A percentile compares a stretch with the other conserved stretches of the same genome.
phyloP scores from a whole-genome alignment of 2,113 vertebrate genomes.

The Toxotes chatareus region DNA sequence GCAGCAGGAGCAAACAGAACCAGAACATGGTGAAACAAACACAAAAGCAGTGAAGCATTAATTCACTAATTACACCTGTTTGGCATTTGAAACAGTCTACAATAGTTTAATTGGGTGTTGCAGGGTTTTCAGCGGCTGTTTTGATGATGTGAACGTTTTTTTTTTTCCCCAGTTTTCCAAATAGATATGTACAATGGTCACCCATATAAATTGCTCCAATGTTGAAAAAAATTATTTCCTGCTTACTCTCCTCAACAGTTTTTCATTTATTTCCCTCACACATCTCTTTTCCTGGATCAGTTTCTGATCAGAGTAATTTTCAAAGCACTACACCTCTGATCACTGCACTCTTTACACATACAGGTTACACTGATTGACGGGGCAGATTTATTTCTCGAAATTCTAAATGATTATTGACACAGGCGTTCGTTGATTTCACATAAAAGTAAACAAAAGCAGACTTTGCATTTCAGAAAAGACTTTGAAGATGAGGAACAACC shows the following conservation, averaged over 20 bases:
- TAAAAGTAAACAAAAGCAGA: neutral
- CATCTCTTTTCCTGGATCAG: neutral
- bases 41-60: conserved; percentile 48
- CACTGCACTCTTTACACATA: neutral
- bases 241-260: neutral
- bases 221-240: neutral
- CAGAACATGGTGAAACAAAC: conserved; percentile 46
- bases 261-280: conserved; percentile 2
- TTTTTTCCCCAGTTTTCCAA: neutral
- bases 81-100: conserved; percentile 19
- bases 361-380: neutral
- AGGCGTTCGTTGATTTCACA: neutral
- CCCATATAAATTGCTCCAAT: neutral
- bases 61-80: conserved; percentile 53
- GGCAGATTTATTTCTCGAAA: neutral
- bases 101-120: neutral
- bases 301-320: neutral
- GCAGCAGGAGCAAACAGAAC: conserved; percentile 49
- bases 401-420: neutral
- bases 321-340: neutral
- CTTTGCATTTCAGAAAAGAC: neutral
- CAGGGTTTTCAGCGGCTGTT: conserved; percentile 27
- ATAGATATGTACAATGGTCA: neutral
- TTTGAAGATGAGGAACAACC: neutral
- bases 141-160: neutral